phyloP scores from a whole-genome alignment of 2,113 vertebrate genomes.

The Bolborhynchus lineola region DNA sequence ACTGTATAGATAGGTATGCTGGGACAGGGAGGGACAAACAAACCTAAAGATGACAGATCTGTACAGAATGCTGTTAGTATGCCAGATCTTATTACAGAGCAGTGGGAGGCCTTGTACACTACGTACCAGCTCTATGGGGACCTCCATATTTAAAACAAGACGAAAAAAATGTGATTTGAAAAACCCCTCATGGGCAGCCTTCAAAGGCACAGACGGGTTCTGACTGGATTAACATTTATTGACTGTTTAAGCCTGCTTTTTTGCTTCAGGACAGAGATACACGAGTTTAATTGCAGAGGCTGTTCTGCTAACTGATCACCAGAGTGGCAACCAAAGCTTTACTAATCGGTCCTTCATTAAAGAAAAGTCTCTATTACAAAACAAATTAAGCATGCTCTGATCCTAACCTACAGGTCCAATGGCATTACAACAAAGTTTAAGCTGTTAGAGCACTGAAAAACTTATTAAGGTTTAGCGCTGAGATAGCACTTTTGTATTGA shows the following conservation, averaged over 20 bases:
- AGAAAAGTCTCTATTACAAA: constrained; percentile 99
- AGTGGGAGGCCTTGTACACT: constrained; percentile 82
- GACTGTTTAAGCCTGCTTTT: constrained; percentile 92
- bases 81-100: constrained; percentile 88
- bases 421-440: constrained; percentile 95
- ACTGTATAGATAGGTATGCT: constrained; percentile 22
- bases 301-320: constrained; percentile 98
- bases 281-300: constrained; percentile 91
- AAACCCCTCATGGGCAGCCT: constrained; percentile 88
- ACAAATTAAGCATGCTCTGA: constrained; percentile 98
- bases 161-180: constrained; percentile 77
- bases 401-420: constrained; percentile 93
- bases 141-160: constrained; percentile 84
- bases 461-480: constrained; percentile 98
- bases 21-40: constrained; percentile 51
- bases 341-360: constrained; percentile 98
- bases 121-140: constrained; percentile 83
- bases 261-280: constrained; percentile 93
- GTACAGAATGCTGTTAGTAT: constrained; percentile 83
- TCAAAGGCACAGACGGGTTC: constrained; percentile 94
- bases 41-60: constrained; percentile 75
- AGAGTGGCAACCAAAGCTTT: constrained; percentile 94
- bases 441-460: constrained; percentile 93
- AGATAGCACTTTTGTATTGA: constrained; percentile 99
- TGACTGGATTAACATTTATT: constrained; percentile 99